Base-by-base conservation (phyloP, 1,140 invertebrate genomes). In the Lucilia cuprina region DNA sequence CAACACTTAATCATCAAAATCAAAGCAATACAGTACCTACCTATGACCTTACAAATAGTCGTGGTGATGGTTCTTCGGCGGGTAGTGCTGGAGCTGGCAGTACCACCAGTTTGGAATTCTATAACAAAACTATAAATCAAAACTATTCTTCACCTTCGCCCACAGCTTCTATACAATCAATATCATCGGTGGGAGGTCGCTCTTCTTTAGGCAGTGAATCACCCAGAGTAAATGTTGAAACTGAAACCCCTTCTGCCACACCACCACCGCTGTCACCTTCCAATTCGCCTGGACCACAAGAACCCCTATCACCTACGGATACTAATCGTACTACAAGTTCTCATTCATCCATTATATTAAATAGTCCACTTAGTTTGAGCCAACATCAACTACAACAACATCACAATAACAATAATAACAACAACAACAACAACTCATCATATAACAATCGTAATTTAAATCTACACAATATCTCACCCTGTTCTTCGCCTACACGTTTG, bases 61-160 rank as follows among this genome's bases (percentile, higher is more conserved):
- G 83, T 17, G 83, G 83, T 10, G 70, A 74, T 5, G 83, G 74
- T 19, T 84, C 83, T 0, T 82, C 85, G 2, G 75, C 34, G 8
- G 55, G 77, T 8, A 82, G 84, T 47, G 75, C 30, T 74, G 84
- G 84, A 5, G 83, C 82, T 14, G 84, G 55, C 17, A 85, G 85
- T 19, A 82, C 78, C 2, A 84, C 55, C 4, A 85, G 85, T 47
- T 21, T 84, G 5, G 85, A 85, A n/a, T 85, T 85, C 80, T 85
- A 85, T 34, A 49, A 30, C 7, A 85, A 85, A 49, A 82, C 85
- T n/a, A 47, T 85, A 1, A 47, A 70, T 14, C 85, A 88, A 65
- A 88, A 88, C 77, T 89, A 90, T 84, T 89, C 88, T 0, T 91
- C 90, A 60, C 90, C 90, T 12, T 91, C 90, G 84, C 90, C 90